Conservation (phyloP, 2,113 vertebrate species). For the Nestor notabilis region DNA sequence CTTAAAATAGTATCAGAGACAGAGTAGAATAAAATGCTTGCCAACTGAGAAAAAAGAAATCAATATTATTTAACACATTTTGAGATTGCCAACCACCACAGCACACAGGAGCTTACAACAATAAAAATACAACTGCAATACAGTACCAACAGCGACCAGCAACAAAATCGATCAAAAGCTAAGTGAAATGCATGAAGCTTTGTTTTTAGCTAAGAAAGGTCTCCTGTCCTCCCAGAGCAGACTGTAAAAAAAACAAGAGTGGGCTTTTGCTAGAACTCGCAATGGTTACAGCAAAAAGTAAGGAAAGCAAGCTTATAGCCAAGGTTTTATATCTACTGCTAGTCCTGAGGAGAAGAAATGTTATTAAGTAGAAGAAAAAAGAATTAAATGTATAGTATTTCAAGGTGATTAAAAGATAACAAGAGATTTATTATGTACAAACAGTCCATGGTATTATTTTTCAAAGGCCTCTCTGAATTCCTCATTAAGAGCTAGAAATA, state of each 20-base stretch:
- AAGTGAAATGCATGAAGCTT: constrained; percentile 58
- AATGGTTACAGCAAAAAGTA: neutral
- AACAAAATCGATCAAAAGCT: constrained; percentile 43
- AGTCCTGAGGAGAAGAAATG: neutral
- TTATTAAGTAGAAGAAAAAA: neutral
- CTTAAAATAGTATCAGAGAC: constrained; percentile 41
- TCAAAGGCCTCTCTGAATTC: neutral
- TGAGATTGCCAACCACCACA: constrained; percentile 49
- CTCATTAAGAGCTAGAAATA: neutral
- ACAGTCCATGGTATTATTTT: neutral
- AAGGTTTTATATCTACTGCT: neutral
- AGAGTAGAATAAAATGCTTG: constrained; percentile 36
- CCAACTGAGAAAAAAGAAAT: constrained; percentile 17
- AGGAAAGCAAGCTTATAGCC: neutral
- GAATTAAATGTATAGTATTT: neutral
- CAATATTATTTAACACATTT: constrained; percentile 68
- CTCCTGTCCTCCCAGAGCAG: neutral
- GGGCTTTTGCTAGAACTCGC: neutral
- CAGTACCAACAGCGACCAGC: neutral
- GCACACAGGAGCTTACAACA: constrained; percentile 16
- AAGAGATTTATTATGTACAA: neutral
- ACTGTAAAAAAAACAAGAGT: neutral
- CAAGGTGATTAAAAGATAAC: neutral
- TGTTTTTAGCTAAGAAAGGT: constrained; percentile 9
- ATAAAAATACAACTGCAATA: constrained; percentile 53